Conservation (phyloP, 2,797 vertebrate species). For the Delichon dasypus region DNA sequence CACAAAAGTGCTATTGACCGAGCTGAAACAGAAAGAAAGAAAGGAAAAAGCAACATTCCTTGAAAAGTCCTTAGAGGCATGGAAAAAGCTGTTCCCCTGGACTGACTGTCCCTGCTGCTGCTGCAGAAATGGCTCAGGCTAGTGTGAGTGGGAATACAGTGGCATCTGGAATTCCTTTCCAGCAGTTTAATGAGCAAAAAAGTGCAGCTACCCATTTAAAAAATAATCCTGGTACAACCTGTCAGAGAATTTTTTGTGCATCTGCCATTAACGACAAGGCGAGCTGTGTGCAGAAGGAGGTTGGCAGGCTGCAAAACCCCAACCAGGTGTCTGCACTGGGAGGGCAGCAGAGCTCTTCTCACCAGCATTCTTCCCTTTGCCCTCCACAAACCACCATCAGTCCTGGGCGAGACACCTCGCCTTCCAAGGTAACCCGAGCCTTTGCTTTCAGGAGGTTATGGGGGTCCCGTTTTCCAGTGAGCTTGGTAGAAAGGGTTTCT, state of each 20-base stretch:
- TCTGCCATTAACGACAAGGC: not conserved
- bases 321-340: not conserved
- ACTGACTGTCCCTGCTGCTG: not conserved
- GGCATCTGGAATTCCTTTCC: not conserved
- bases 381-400: not conserved
- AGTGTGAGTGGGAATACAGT: not conserved
- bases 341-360: not conserved
- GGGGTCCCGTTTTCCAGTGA: not conserved
- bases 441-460: not conserved
- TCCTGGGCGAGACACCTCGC: not conserved
- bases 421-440: not conserved
- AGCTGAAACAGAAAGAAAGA: not conserved
- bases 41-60: not conserved
- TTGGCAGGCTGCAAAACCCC: not conserved
- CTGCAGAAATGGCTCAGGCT: not conserved
- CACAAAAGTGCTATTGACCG: not conserved
- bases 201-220: slow-evolving; percentile 9
- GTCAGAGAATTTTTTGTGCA: not conserved
- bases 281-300: rapidly evolving
- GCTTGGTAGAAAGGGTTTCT: not conserved
- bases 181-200: not conserved
- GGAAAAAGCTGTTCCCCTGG: not conserved
- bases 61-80: not conserved
- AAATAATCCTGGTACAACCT: not conserved
- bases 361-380: rapidly evolving